phyloP scores from a whole-genome alignment of 2,888 invertebrate species.

The Archips crataeganus region DNA sequence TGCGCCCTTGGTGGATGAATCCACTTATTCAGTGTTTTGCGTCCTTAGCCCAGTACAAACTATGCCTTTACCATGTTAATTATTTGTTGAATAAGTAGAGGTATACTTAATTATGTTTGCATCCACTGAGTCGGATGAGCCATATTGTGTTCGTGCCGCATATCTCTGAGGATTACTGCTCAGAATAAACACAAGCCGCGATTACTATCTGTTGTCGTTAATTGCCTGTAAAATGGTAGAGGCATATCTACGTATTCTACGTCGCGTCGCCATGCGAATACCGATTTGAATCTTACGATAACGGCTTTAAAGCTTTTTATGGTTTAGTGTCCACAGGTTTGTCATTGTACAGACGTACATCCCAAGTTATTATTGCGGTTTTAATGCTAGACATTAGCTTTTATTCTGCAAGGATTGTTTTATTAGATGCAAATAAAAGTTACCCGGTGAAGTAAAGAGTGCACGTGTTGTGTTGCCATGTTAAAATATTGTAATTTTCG shows the following conservation, averaged over 20 bases:
- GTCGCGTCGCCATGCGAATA: neutral
- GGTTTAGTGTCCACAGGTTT: neutral
- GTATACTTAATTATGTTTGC: neutral
- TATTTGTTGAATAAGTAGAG: neutral
- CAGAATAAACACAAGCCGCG: slow-evolving; percentile 15
- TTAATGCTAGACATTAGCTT: slow-evolving; percentile 25
- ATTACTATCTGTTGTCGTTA: slow-evolving; percentile 25
- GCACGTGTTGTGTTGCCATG: neutral
- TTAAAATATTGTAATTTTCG: neutral
- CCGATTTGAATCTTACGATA: slow-evolving; percentile 14
- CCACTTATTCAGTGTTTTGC: neutral
- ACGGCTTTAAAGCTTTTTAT: neutral
- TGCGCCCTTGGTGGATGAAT: neutral
- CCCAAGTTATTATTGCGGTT: slow-evolving; percentile 7
- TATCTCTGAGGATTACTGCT: slow-evolving; percentile 4
- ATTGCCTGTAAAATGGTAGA: slow-evolving; percentile 20
- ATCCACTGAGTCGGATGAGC: neutral
- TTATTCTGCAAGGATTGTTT: slow-evolving; percentile 26
- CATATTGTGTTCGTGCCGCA: no score
- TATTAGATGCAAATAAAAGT: slow-evolving; percentile 3
- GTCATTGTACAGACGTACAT: slow-evolving; percentile 14
- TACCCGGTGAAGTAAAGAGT: neutral
- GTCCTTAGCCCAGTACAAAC: neutral
- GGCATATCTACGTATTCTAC: no score
- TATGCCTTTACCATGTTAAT: neutral